Base-by-base conservation (phyloP, 2,797 vertebrate genomes). In the Calcarius lapponicus region DNA sequence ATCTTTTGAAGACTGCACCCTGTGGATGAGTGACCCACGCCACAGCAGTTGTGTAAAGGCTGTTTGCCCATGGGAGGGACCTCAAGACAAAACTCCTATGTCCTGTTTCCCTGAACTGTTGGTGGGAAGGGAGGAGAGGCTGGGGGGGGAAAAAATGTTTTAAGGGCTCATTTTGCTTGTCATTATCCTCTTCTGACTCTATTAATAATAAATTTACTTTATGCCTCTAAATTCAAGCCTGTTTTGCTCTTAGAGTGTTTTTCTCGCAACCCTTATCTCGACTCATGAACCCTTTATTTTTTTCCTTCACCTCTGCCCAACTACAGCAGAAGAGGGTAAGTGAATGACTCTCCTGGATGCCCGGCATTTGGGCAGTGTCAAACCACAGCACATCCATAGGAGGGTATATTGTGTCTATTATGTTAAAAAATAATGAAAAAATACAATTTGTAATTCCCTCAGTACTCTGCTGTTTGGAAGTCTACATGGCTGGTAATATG, bases 211-310 rank as follows among this genome's bases (percentile, higher is more conserved):
- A 58, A 57, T 48, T 40, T 40, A 15, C 5, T 58, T 40, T 29
- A 24, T 12, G 19, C 6, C 12, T 69, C 40, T n/a, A 50, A 50
- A 58, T 67, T 58, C 40, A n/a, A 18, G 9, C 19, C 43, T 18
- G 7, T 29, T 48, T 80, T 42, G 12, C 19, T 5, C 6, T n/a
- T 42, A 22, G 15, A 29, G 6, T n/a, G 36, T 29, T 50, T 58
- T 69, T 19, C 34, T 58, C 0, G 0, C 10, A 48, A 20, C 24
- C 4, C 15, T 50, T 42, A 48, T 47, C 14, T 56, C 2, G n/a
- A 10, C 15, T 50, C 10, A 28, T 28, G 34, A 67, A 5, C 4
- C 11, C 29, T 42, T 29, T 0, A 0, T 29, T 31, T 18, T 61
- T 80, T 50, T 38, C 20, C 25, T 40, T 34, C 24, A 29, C 9